These are phyloP conservation scores for Neotoxoptera formosana DNA, from an alignment of 1,140 invertebrate genomes.

Conservation along the genomic window DNA sequence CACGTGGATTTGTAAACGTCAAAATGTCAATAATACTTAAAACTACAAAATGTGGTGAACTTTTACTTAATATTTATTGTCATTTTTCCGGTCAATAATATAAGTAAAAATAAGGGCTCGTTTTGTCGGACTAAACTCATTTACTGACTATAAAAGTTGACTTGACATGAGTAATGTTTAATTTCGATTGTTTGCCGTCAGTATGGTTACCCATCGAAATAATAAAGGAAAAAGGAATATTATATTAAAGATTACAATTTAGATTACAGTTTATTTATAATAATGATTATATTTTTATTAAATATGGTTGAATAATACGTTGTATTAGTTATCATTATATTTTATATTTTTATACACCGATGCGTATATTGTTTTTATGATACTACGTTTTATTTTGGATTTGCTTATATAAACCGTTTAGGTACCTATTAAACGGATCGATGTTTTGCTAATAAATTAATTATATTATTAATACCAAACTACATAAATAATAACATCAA, in stretches of 20 bases:
- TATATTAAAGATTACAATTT: not conserved
- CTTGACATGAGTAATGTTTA: not conserved
- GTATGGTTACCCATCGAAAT: not conserved
- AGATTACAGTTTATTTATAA: too few species aligned
- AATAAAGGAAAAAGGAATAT: not conserved
- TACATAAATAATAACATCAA: too few species aligned
- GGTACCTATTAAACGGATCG: too few species aligned
- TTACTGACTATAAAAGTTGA: not conserved
- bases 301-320: not conserved
- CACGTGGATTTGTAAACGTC: not conserved
- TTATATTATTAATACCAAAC: too few species aligned
- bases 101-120: not conserved
- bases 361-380: not conserved
- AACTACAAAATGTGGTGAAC: not conserved
- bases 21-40: constrained; percentile 7
- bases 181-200: not conserved
- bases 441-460: too few species aligned
- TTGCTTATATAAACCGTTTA: not conserved
- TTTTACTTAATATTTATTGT: not conserved
- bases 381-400: not conserved
- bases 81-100: not conserved
- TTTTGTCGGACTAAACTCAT: not conserved
- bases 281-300: not conserved
- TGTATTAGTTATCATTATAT: not conserved
- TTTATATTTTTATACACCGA: too few species aligned